Base-by-base conservation (phyloP, 1,140 invertebrate genomes). In the Trachymyrmex septentrionalis region DNA sequence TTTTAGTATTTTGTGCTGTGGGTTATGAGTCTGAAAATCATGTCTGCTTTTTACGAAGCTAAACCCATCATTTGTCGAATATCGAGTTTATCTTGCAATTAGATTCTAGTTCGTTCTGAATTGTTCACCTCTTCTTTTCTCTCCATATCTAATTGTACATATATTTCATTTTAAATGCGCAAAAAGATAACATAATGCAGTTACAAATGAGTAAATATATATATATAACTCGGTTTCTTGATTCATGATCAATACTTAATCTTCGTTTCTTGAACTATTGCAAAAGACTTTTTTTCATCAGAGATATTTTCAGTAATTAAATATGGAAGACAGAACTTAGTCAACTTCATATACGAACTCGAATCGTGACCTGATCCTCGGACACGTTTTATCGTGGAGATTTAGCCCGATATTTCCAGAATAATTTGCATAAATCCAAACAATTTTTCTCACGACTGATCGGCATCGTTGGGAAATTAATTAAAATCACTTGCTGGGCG, bases 401-500 rank as follows among this genome's bases (percentile, higher is more conserved):
- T 27, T 53, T 72, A 73, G 27, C 7, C 3, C 19, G n/a, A 24
- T 34, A 21, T n/a, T 78, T 1, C 10, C 38, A 10, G 44, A 66
- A 38, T 27, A 63, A 48, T 64, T 77, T 78, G 44, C 24, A 50
- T 66, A 50, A 78, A 48, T 14, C 48, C 38, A 76, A 59, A 76
- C 21, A 59, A 24, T 61, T 72, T 72, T 59, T 78, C 7, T 34
- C 12, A 24, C n/a, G 27, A 50, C 34, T 57, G 34, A 55, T 19
- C 61, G 61, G 24, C 38, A 16, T 72, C 48, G 30, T 55, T 21
- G 66, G 14, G 16, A 57, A 27, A 27, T 55, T 66, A 27, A 71
- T 71, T 81, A 57, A 81, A 71, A 71, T 71, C 34, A 10, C 3
- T 53, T 50, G 21, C 55, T 24, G 21, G 19, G 34, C n/a, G 16